Conservation (phyloP, 1,140 invertebrate species). For the Nasonia longicornis region DNA sequence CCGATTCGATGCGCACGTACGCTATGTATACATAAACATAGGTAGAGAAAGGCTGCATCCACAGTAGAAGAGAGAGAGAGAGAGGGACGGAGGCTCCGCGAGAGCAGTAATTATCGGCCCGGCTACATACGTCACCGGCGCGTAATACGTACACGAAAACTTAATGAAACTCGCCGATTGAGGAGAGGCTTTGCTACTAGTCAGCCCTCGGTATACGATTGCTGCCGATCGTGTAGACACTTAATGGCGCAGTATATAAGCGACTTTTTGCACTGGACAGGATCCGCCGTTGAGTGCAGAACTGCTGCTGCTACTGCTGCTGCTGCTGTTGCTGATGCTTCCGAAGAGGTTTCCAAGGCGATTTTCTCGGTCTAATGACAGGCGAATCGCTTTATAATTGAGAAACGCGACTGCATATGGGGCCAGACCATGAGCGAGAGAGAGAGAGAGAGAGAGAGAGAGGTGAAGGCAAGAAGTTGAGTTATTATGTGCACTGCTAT, state of each 20-base stretch:
- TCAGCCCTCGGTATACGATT: not conserved
- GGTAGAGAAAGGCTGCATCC: not conserved
- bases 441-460: no score
- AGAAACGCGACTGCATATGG: conserved; percentile 2
- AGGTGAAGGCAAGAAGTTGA: not conserved
- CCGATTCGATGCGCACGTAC: conserved; percentile 55
- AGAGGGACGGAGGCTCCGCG: not conserved
- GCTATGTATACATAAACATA: conserved; percentile 1
- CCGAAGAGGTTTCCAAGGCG: conserved; percentile 14
- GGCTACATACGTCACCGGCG: conserved; percentile 52
- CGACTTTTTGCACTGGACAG: conserved; percentile 17
- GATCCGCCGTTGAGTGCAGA: not conserved
- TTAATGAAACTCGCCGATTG: conserved; percentile 40
- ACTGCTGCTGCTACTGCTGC: not conserved
- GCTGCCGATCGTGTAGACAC: conserved; percentile 37
- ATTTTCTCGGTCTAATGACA: conserved; percentile 36
- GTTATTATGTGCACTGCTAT: conserved; percentile 33
- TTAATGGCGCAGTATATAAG: conserved; percentile 43
- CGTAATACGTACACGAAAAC: conserved; percentile 47
- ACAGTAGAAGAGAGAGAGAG: no score
- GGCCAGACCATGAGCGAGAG: not conserved
- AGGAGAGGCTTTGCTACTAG: not conserved
- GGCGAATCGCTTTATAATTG: conserved; percentile 41
- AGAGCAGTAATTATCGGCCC: conserved; percentile 26
- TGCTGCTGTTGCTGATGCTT: not conserved